Evolutionary conservation across 2,888 invertebrate species (phyloP).

Genomic region (Spisula subtruncata): DNA sequence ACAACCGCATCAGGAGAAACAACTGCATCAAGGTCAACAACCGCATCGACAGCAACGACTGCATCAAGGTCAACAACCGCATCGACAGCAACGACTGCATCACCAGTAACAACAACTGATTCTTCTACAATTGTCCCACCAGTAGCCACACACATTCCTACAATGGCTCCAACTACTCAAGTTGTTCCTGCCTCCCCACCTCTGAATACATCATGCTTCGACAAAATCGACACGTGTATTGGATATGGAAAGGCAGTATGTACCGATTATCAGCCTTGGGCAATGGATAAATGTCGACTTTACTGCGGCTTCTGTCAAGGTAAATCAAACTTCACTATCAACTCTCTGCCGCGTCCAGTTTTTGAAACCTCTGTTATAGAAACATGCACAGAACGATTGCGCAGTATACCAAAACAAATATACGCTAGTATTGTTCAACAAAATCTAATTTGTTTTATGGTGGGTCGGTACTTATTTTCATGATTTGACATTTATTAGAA

Average conservation of each 20-base stretch:
- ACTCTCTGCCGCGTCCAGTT: too few species aligned
- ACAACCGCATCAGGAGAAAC: background rate
- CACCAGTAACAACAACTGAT: background rate
- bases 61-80: background rate
- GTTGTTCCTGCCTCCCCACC: background rate
- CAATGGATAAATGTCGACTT: constrained; percentile 54
- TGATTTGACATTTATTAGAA: too few species aligned
- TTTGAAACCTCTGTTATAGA: too few species aligned
- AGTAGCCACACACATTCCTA: background rate
- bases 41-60: background rate
- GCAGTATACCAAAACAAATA: too few species aligned
- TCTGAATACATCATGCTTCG: constrained; percentile 6
- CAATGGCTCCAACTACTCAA: background rate
- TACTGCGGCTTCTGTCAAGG: constrained; percentile 69
- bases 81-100: background rate
- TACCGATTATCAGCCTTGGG: constrained; percentile 65
- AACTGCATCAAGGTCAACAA: background rate
- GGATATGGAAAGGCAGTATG: constrained; percentile 62
- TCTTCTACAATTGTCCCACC: background rate
- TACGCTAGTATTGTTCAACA: too few species aligned
- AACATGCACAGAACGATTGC: too few species aligned
- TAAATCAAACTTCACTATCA: constrained; percentile 26
- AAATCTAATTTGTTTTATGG: too few species aligned
- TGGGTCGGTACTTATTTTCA: too few species aligned
- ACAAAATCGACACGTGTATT: constrained; percentile 63